Percentiles rank a stretch among this genome's conserved stretches.
Evolutionary conservation across 2,113 vertebrate genomes (phyloP).

Genomic region (mouse (Mus musculus)): DNA sequence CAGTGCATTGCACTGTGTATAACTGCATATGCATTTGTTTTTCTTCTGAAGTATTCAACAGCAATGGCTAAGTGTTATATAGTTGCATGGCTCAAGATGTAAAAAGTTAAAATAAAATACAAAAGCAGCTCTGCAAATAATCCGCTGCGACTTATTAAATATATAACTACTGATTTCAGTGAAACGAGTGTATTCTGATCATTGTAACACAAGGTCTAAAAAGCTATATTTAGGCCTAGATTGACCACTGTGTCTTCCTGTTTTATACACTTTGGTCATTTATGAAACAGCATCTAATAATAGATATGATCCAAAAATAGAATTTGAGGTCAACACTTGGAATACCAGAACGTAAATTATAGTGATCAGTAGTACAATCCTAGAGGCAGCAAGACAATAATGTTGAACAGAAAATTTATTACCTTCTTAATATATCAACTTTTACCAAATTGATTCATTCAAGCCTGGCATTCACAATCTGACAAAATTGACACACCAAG

Average conservation of each 20-base stretch:
- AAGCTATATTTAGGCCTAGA: background rate
- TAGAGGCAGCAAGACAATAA: background rate
- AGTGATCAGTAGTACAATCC: background rate
- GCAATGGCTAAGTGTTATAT: background rate
- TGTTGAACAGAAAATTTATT: background rate
- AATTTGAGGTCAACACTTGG: background rate
- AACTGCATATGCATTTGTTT: too few relatives aligned
- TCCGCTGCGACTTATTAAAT: background rate
- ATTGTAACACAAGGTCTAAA: background rate
- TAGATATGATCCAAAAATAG: background rate
- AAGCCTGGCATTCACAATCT: background rate
- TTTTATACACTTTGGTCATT: background rate
- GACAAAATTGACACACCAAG: background rate
- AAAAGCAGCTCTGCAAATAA: background rate
- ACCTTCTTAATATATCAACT: background rate
- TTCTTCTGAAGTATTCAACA: background rate
- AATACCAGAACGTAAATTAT: background rate
- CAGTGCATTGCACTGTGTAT: background rate
- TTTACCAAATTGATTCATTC: background rate
- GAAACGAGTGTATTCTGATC: background rate
- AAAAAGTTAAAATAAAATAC: background rate
- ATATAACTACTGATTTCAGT: background rate
- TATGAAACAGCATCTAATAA: background rate
- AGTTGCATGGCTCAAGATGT: background rate
- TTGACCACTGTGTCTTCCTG: background rate